These are phyloP conservation scores for Drosophila biarmipes DNA, from an alignment of 1,140 invertebrate species.

Conservation along the genomic window DNA sequence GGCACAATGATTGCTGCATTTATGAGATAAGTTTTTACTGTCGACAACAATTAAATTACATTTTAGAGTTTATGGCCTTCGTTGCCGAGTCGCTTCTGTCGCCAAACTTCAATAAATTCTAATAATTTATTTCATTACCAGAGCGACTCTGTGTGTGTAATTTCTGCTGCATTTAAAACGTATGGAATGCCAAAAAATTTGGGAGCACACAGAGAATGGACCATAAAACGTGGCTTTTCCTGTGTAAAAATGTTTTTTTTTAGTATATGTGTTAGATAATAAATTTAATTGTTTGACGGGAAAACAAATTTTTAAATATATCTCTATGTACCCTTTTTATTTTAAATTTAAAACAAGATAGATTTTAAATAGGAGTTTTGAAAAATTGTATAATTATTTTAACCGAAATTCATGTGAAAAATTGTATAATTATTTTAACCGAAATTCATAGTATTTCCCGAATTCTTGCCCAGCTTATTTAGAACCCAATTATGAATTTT, in stretches of 20 bases:
- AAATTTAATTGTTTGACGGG: neutral
- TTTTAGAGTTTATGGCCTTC: conserved; percentile 71
- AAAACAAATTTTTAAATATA: too few relatives aligned
- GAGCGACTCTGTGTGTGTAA: conserved; percentile 33
- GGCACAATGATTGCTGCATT: conserved; percentile 66
- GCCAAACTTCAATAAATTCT: conserved; percentile 75
- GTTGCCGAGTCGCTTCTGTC: conserved; percentile 50
- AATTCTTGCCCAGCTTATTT: too few relatives aligned
- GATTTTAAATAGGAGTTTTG: too few relatives aligned
- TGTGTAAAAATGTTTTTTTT: neutral
- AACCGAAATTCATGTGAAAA: too few relatives aligned
- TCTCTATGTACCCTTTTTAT: too few relatives aligned
- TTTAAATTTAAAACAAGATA: too few relatives aligned
- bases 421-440: neutral
- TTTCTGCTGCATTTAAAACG: conserved; percentile 54
- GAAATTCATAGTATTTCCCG: too few relatives aligned
- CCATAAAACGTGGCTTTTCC: conserved; percentile 5
- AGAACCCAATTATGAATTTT: too few relatives aligned
- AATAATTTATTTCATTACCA: conserved; percentile 72
- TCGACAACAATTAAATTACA: conserved; percentile 78
- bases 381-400: too few relatives aligned
- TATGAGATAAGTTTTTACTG: conserved; percentile 79
- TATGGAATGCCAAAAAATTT: conserved; percentile 39
- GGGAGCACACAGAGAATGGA: conserved; percentile 31
- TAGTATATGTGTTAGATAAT: neutral